Evolutionary conservation across 2,113 vertebrate genomes (phyloP), one percentile per base, ranked within the genome.

Genomic region (Gallinago media): DNA sequence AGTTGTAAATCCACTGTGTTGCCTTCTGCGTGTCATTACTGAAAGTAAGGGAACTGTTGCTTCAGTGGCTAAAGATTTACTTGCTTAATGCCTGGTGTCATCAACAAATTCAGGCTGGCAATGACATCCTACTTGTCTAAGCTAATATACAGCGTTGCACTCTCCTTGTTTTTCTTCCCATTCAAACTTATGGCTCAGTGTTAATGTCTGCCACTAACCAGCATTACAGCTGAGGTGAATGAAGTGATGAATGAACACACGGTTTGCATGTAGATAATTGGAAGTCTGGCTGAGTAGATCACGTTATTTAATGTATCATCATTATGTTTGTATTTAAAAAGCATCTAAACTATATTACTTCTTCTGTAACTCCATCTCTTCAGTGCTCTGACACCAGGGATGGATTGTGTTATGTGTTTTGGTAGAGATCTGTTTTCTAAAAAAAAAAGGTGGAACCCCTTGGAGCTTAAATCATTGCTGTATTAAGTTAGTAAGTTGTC

Each of bases 31-130:
- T 81, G 61, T 49, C 76, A 44, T 72, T 85, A 27, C 70, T 68
- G 72, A 78, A 89, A 92, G 40, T 22, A 44, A 77, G 83, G 32
- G 40, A 75, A 75, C 62, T 85, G 8, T 1, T 91, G 65, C 62
- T 68, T 94, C 76, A 38, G n/a, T 56, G 54, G 44, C 56, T 81
- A 20, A 85, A 95, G 80, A 91, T 96, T 94, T 94, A 65, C 62
- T 92, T 85, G 19, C 54, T 87, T 89, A 75, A 91, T 82, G 86
- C 54, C 70, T 84, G 70, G 58, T 96, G 80, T 87, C 86, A 89
- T 87, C 92, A 91, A 81, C 88, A 87, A 94, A 95, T 87, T 95
- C 91, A 91, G 67, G 27, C 74, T 91, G 62, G 68, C 83, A 94
- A 89, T 92, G 91, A 75, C 92, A 94, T 73, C 88, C 61, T 81